Conservation (phyloP, 2,113 vertebrate species). For the Colinus virginianus region DNA sequence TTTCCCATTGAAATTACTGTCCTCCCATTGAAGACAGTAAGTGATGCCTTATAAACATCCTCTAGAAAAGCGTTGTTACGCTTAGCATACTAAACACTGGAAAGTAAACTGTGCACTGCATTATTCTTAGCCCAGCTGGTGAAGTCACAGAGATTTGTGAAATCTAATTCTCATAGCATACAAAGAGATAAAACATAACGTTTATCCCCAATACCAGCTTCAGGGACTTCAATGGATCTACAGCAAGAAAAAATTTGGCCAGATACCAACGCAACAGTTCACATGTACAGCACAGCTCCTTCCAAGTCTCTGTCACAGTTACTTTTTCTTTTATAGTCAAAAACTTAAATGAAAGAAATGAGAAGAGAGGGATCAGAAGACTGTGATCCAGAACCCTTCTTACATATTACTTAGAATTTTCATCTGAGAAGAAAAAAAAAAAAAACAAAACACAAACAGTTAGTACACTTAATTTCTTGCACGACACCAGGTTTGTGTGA, state of each 20-base stretch:
- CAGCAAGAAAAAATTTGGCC: conserved; percentile 54
- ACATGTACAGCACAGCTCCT: conserved; percentile 51
- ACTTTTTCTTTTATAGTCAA: no score
- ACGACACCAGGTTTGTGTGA: neutral
- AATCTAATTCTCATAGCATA: neutral
- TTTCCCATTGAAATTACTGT: neutral
- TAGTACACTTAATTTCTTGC: neutral
- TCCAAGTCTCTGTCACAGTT: conserved; percentile 41
- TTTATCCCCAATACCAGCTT: conserved; percentile 46
- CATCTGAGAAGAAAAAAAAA: neutral
- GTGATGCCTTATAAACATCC: neutral
- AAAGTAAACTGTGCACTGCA: neutral
- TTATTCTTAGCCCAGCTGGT: conserved; percentile 22
- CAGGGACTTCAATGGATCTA: conserved; percentile 37
- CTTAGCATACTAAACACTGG: neutral
- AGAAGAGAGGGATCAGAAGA: no score
- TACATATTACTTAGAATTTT: neutral
- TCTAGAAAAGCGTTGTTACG: neutral
- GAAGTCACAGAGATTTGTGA: conserved; percentile 33
- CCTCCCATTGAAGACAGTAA: neutral
- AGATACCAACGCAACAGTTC: neutral
- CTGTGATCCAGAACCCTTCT: neutral
- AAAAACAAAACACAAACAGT: neutral
- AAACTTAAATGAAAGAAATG: no score
- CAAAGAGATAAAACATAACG: conserved; percentile 30